Base-by-base conservation (phyloP, 2,113 vertebrate genomes). In the Leucosticte australis region DNA sequence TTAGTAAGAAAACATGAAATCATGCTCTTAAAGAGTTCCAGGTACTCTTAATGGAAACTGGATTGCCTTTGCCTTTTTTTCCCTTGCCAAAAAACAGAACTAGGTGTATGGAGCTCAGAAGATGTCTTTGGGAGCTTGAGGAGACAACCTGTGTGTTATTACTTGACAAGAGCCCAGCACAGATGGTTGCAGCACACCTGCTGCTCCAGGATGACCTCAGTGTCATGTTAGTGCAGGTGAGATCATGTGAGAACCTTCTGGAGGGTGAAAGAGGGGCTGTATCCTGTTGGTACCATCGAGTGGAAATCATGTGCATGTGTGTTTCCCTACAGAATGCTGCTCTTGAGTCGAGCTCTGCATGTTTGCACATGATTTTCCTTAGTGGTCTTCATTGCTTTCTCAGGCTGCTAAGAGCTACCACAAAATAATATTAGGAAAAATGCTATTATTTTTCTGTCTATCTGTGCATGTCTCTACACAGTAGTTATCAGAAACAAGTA, bases 231-330 rank as follows among this genome's bases (percentile, higher is more conserved):
- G 26, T n/a, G 52, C 23, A 59, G 77, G 30, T 75, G 87, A 81
- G 55, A 50, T 52, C 42, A 33, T 17, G 30, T 7, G 26, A 50
- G 41, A 69, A 57, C 27, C 15, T 39, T 9, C 26, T 70, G 26
- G 31, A 44, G 37, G 42, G 11, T 78, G 73, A 41, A 75, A 35
- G 15, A 37, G 15, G 11, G 53, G 21, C 42, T 42, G 31, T 3
- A 6, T 28, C 30, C 30, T 50, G 20, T 1, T 3, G 16, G 18
- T 23, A 10, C 41, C 35, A 27, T 26, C 1, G 6, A n/a, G 30
- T 42, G 47, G 11, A 68, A 67, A 60, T 55, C 35, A 10, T 1
- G 1, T 5, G 1, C 11, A 18, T 0, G 0, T 24, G 8, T 1
- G 1, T 50, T 92, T 89, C 64, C 55, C 42, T 28, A 4, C 5